These are phyloP conservation scores for Parthenolecanium corni DNA, from an alignment of 2,888 invertebrate species.

Conservation along the genomic window DNA sequence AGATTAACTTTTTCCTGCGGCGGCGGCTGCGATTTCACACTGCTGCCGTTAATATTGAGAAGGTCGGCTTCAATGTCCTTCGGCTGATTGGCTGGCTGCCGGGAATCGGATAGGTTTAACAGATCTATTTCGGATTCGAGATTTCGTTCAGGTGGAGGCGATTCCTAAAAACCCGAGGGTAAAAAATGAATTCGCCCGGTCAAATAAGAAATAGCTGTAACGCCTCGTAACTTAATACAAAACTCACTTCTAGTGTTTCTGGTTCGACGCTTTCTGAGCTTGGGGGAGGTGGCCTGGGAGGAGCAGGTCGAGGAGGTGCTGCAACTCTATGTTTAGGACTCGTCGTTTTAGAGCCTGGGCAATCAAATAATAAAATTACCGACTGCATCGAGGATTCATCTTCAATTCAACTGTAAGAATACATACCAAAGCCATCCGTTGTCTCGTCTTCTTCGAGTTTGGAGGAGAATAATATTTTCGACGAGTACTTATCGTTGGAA, in stretches of 20 bases:
- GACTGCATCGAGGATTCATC: background rate
- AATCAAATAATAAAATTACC: too few species aligned
- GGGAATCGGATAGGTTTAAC: background rate
- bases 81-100: background rate
- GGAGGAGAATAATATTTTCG: constrained; percentile 58
- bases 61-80: background rate
- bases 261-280: background rate
- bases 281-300: constrained; percentile 17
- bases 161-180: background rate
- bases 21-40: too few species aligned
- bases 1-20: constrained; percentile 9
- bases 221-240: too few species aligned
- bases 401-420: background rate
- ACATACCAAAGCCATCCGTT: constrained; percentile 64
- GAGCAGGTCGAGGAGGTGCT: constrained; percentile 7
- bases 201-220: too few species aligned
- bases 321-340: background rate
- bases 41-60: background rate
- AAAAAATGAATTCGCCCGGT: too few species aligned
- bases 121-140: background rate
- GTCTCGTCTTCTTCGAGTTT: constrained; percentile 71
- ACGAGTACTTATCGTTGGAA: constrained; percentile 43
- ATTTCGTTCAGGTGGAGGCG: background rate
- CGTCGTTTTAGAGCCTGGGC: background rate
- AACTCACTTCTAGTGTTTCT: too few species aligned